phyloP scores from a whole-genome alignment of 2,797 vertebrate species.

The Tenualosa thibaudeaui region DNA sequence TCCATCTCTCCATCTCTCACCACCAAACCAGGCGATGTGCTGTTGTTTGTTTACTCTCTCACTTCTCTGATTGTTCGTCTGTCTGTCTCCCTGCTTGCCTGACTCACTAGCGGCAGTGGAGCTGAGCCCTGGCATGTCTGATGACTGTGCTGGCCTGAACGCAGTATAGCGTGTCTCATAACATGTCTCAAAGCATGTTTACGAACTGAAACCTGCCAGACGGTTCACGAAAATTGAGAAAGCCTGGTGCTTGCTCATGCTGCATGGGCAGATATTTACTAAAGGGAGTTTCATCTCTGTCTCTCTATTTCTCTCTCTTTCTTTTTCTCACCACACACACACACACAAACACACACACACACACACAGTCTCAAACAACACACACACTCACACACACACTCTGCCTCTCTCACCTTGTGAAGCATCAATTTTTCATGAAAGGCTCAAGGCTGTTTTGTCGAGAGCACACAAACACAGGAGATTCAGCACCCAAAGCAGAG shows the following conservation, averaged over 20 bases:
- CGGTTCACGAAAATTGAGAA: not conserved
- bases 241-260: not conserved
- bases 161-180: not conserved
- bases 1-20: not conserved
- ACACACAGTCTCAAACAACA: not conserved
- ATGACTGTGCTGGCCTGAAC: not conserved
- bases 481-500: not conserved
- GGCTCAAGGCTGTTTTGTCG: constrained; percentile 18
- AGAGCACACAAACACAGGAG: constrained; percentile 30
- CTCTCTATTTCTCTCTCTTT: not conserved
- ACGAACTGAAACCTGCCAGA: not conserved
- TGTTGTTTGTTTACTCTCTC: constrained; percentile 37
- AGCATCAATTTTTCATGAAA: constrained; percentile 24
- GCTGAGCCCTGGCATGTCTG: not conserved
- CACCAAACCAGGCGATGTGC: not conserved
- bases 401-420: constrained; percentile 18
- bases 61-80: not conserved
- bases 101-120: not conserved
- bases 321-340: not conserved
- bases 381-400: not conserved
- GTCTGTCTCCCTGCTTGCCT: not conserved
- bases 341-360: not conserved
- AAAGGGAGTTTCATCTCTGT: not conserved
- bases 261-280: not conserved
- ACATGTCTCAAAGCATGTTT: not conserved